Base-by-base conservation (phyloP, 1,140 invertebrate species). In the Pogonomyrmex barbatus region DNA sequence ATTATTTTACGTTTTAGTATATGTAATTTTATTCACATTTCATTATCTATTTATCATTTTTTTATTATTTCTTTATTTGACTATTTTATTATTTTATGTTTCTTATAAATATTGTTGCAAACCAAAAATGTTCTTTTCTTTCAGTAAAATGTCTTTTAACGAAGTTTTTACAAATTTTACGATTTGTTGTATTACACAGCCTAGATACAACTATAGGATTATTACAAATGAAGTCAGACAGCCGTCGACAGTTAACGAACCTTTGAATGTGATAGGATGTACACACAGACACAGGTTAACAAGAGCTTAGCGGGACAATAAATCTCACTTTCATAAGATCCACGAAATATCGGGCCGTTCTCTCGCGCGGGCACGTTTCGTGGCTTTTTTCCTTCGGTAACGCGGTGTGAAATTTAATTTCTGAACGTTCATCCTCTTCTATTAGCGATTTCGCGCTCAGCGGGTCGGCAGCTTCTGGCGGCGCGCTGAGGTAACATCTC, bases 401-500 rank as follows among this genome's bases (percentile, higher is more conserved):
- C 33, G n/a, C 45, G 30, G 42, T 33, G n/a, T 63, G 54, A 75
- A 75, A 75, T 83, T 83, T 75, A 83, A 83, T 83, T 75, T 83
- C 8, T 42, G 42, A 83, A 60, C 45, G 33, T 83, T 62, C 62
- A 54, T 30, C 47, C 68, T 83, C 33, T 73, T 9, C 30, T 83
- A 83, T 83, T 75, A 52, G 4, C 68, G 33, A 83, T 83, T 73
- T 75, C 45, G 81, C 79, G 58, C 65, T 56, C 42, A 6, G 42
- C n/a, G 45, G 30, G 39, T 56, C 56, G 75, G 52, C 39, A 47
- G 84, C 47, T 87, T 71, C 39, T 50, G 56, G 47, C 36, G 65
- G 54, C 36, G 42, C 86, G 87, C 50, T 89, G 90, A 93, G 84
- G 90, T 91, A 91, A 93, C 81, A 91, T 91, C 89, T 91, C 82